Conservation (phyloP, 2,888 invertebrate genomes). For the Parnassius apollo region DNA sequence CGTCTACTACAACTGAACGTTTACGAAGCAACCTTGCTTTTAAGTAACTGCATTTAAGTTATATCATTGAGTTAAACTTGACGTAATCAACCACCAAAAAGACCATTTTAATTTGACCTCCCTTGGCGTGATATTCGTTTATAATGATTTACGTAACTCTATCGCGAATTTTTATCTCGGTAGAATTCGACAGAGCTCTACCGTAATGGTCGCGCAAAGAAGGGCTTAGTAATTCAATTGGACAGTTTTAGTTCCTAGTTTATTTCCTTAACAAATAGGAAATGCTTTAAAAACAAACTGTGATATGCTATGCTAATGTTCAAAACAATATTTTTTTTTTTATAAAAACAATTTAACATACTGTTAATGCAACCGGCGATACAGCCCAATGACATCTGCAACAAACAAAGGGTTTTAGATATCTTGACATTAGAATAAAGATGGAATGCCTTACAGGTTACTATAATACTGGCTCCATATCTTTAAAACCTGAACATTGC, state of each 20-base stretch:
- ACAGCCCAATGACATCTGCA: too few species aligned
- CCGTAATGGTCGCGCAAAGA: neutral
- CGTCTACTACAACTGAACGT: constrained; percentile 52
- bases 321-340: too few species aligned
- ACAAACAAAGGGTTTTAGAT: too few species aligned
- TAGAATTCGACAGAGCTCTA: neutral
- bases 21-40: constrained; percentile 47
- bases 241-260: neutral
- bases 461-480: too few species aligned
- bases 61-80: constrained; percentile 35
- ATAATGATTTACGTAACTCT: neutral
- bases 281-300: neutral
- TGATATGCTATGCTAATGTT: too few species aligned
- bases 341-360: too few species aligned
- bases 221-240: neutral
- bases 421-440: too few species aligned
- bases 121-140: constrained; percentile 11
- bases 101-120: constrained; percentile 27
- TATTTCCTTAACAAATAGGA: constrained; percentile 8
- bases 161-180: neutral
- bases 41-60: constrained; percentile 40
- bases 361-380: too few species aligned
- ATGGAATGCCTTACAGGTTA: too few species aligned
- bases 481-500: too few species aligned
- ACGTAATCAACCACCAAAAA: constrained; percentile 30